Percentiles rank a stretch among this genome's conserved stretches.
phyloP scores from a whole-genome alignment of 2,797 vertebrate genomes.

The Diceros bicornis region DNA sequence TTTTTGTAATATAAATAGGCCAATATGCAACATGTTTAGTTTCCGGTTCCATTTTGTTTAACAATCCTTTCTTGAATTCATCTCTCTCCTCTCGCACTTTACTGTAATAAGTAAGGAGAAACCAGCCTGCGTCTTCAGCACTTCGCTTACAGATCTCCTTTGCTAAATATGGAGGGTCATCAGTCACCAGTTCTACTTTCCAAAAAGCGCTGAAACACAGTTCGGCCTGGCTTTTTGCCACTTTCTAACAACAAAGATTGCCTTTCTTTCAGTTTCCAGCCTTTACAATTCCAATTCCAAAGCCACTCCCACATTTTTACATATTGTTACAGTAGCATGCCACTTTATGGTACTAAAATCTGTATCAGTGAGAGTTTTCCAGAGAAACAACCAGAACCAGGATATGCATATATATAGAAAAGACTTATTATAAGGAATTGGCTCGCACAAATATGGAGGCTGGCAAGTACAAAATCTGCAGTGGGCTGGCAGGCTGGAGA shows the following conservation, averaged over 20 bases:
- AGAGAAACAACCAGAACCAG: background rate
- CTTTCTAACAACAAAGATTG: background rate
- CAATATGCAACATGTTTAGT: background rate
- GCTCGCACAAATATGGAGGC: background rate
- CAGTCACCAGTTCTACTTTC: background rate
- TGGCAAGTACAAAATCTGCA: background rate
- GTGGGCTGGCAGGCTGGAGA: background rate
- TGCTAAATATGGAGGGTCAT: background rate
- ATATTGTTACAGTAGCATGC: background rate
- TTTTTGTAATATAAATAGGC: background rate
- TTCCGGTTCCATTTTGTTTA: background rate
- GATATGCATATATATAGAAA: no score
- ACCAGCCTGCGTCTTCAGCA: background rate
- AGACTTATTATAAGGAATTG: background rate
- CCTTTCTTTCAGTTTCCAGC: background rate
- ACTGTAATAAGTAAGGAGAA: background rate
- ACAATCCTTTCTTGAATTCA: background rate
- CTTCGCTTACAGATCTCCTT: background rate
- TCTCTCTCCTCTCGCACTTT: background rate
- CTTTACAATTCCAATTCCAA: background rate
- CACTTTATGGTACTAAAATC: background rate
- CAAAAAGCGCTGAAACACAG: background rate
- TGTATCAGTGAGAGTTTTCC: background rate
- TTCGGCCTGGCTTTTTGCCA: background rate
- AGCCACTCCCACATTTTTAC: background rate